Evolutionary conservation across 2,797 vertebrate genomes (phyloP).

Genomic region (Podargus strigoides): DNA sequence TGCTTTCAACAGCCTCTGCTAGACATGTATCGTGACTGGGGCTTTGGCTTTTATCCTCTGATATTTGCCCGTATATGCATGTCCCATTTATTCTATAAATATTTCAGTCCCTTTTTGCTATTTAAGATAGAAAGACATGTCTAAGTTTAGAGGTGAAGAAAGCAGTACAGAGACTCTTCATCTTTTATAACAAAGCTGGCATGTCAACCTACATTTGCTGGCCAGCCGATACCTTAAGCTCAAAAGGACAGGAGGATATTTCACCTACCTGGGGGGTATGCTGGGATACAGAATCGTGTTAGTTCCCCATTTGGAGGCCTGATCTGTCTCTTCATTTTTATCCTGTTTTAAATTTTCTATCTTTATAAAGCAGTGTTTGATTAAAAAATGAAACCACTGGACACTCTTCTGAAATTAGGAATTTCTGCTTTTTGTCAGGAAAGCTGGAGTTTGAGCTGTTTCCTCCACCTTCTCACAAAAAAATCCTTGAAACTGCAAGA

Average conservation of each 20-base stretch:
- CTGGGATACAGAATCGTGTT: background rate
- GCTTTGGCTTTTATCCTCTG: background rate
- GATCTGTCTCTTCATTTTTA: background rate
- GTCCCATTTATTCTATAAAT: background rate
- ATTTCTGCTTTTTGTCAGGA: background rate
- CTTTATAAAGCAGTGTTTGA: background rate
- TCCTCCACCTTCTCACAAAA: background rate
- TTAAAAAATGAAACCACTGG: background rate
- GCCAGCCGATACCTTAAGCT: background rate
- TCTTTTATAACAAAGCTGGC: background rate
- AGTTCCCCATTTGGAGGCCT: background rate
- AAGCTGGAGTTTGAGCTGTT: background rate
- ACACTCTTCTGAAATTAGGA: background rate
- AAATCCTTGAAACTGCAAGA: background rate
- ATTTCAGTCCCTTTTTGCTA: background rate
- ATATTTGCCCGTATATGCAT: background rate
- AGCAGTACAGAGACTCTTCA: background rate
- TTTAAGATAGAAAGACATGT: background rate
- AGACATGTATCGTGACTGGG: fast-evolving
- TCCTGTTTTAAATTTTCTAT: background rate
- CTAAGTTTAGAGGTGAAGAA: background rate
- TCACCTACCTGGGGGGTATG: background rate
- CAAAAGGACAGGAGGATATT: background rate
- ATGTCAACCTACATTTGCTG: background rate
- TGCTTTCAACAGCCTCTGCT: background rate